These are phyloP conservation scores for Rhopalosiphum padi DNA, from an alignment of 1,140 invertebrate species.

Conservation along the genomic window DNA sequence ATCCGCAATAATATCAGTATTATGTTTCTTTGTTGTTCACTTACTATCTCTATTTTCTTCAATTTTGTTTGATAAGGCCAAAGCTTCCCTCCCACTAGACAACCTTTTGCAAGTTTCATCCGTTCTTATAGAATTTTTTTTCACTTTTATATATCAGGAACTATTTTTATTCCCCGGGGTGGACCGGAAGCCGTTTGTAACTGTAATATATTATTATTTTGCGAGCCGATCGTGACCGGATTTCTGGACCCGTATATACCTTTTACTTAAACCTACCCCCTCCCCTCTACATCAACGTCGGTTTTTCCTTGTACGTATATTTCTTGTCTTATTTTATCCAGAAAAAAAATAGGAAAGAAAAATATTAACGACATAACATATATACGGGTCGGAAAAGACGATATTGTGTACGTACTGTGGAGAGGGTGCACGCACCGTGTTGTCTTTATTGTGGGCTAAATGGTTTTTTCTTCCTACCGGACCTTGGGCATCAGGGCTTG, in stretches of 20 bases:
- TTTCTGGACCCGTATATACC: constrained; percentile 55
- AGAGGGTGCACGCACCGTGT: neutral
- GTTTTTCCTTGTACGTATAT: constrained; percentile 47
- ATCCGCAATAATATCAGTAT: neutral
- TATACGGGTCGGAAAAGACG: neutral
- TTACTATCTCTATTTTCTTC: neutral
- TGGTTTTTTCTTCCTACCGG: neutral
- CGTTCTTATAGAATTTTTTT: constrained; percentile 12
- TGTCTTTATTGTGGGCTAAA: constrained; percentile 39
- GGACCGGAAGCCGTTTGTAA: constrained; percentile 47
- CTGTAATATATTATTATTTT: constrained; percentile 56
- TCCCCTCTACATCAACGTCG: neutral
- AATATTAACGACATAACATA: constrained; percentile 51
- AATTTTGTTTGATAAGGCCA: constrained; percentile 16
- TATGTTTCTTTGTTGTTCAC: neutral
- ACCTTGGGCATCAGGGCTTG: neutral
- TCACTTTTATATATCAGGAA: constrained; percentile 37
- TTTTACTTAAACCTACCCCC: constrained; percentile 44
- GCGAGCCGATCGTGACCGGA: constrained; percentile 52
- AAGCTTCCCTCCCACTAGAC: neutral
- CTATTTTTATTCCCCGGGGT: constrained; percentile 50
- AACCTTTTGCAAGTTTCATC: constrained; percentile 29
- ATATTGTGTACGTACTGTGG: constrained; percentile 13
- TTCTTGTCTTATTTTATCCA: constrained; percentile 34
- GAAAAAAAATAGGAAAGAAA: constrained; percentile 23